phyloP scores from a whole-genome alignment of 2,888 invertebrate genomes.

The Apeira syringaria region DNA sequence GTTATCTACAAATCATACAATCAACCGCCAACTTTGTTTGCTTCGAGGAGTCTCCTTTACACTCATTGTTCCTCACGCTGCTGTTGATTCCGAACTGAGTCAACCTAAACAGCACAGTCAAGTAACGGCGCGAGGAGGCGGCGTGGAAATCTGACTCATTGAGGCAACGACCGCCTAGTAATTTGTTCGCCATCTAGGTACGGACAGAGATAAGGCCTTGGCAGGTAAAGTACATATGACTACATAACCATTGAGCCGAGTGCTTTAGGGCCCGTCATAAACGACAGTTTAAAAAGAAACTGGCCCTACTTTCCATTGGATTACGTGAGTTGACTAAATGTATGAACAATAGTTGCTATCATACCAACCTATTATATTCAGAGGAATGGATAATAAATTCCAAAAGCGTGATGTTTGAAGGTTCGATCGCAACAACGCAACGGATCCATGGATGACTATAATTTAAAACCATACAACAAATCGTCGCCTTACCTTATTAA shows the following conservation, averaged over 20 bases:
- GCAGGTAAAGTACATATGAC: conserved; percentile 7
- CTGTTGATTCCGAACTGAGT: conserved; percentile 41
- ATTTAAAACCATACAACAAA: no score
- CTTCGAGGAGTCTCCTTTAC: no score
- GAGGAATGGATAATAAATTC: no score
- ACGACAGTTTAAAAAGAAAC: not conserved
- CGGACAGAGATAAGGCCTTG: conserved; percentile 28
- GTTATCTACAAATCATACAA: no score
- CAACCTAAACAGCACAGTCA: conserved; percentile 31
- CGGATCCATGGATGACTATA: no score
- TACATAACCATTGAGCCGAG: not conserved
- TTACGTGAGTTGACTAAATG: conserved; percentile 5
- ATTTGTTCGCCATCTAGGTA: conserved; percentile 36
- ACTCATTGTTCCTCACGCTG: conserved; percentile 39
- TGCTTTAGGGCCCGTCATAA: no score
- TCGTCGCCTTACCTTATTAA: conserved; percentile 62
- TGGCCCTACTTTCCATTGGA: conserved; percentile 2
- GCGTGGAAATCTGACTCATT: conserved; percentile 55
- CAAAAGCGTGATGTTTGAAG: conserved; percentile 14
- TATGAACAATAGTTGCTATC: conserved; percentile 4
- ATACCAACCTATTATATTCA: conserved; percentile 4
- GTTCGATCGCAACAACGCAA: conserved; percentile 38
- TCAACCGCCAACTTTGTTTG: no score
- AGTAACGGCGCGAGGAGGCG: conserved; percentile 36
- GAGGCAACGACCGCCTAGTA: conserved; percentile 54